A percentile compares a stretch with the other conserved stretches of the same genome.
Evolutionary conservation across 2,888 invertebrate genomes (phyloP).

Genomic region (Leptopilina syphax): DNA sequence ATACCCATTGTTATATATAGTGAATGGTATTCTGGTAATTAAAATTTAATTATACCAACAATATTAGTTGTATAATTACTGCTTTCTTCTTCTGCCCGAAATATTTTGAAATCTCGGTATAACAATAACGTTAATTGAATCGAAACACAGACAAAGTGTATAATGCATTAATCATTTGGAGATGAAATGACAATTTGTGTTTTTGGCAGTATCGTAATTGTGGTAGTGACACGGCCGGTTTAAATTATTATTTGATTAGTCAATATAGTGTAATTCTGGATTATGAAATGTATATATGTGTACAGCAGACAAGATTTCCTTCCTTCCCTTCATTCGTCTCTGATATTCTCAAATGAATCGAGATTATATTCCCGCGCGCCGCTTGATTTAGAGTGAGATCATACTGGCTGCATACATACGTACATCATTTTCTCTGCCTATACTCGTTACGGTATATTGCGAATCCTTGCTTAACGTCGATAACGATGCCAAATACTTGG

Average conservation of each 20-base stretch:
- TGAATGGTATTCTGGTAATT: too few species aligned
- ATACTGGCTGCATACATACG: conserved; percentile 10
- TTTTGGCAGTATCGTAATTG: not conserved
- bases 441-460: conserved; percentile 52
- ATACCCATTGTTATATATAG: too few species aligned
- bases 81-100: too few species aligned
- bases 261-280: conserved; percentile 40
- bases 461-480: conserved; percentile 57
- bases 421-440: conserved; percentile 43
- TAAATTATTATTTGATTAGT: conserved; percentile 10
- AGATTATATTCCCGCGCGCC: conserved; percentile 45
- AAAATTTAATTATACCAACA: too few species aligned
- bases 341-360: conserved; percentile 38
- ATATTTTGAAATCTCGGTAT: too few species aligned
- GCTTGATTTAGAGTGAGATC: conserved; percentile 49
- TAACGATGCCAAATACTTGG: conserved; percentile 56
- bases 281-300: conserved; percentile 36
- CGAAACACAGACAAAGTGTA: too few species aligned
- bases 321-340: not conserved
- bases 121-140: too few species aligned
- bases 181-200: not conserved
- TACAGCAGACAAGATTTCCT: not conserved
- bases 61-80: too few species aligned
- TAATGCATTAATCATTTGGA: too few species aligned
- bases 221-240: not conserved